These are phyloP conservation scores for Eilema caniola DNA, from an alignment of 2,888 invertebrate genomes.

Conservation along the genomic window DNA sequence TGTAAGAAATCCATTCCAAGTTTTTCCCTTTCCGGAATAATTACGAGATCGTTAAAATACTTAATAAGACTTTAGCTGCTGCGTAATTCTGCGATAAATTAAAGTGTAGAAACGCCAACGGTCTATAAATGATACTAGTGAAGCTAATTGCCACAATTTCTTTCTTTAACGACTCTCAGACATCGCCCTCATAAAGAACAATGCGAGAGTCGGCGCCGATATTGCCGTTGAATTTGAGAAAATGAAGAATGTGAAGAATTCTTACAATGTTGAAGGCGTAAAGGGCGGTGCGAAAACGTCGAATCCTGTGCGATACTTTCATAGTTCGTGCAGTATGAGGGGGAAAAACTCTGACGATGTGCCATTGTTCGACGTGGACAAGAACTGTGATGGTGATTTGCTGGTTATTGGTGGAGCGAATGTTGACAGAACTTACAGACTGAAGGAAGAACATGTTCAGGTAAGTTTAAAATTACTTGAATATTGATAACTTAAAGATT, in stretches of 20 bases:
- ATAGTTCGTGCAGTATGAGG: slow-evolving; percentile 61
- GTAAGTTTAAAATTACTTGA: slow-evolving; percentile 79
- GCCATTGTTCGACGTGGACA: slow-evolving; percentile 44
- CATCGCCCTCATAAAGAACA: slow-evolving; percentile 97
- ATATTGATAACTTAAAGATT: neutral
- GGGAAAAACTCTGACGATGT: slow-evolving; percentile 39
- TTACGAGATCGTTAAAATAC: slow-evolving; percentile 63
- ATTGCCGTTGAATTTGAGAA: slow-evolving; percentile 90
- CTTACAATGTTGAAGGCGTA: slow-evolving; percentile 64
- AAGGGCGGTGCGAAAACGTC: slow-evolving; percentile 50
- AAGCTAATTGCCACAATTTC: slow-evolving; percentile 73
- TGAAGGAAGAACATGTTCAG: slow-evolving; percentile 88
- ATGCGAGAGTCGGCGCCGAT: slow-evolving; percentile 93
- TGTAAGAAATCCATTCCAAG: slow-evolving; percentile 26
- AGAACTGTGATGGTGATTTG: slow-evolving; percentile 69
- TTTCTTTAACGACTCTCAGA: slow-evolving; percentile 87
- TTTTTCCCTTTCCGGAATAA: slow-evolving; percentile 40
- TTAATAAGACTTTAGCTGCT: slow-evolving; percentile 63
- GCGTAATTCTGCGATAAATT: slow-evolving; percentile 67
- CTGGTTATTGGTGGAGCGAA: slow-evolving; percentile 93
- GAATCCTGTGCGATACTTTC: slow-evolving; percentile 63
- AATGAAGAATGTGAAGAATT: slow-evolving; percentile 66
- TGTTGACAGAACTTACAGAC: slow-evolving; percentile 90
- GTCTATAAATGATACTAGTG: slow-evolving; percentile 66
- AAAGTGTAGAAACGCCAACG: slow-evolving; percentile 65